Percentiles rank a stretch among this genome's conserved stretches.
phyloP scores from a whole-genome alignment of 2,113 vertebrate species.

The Poecile atricapillus region DNA sequence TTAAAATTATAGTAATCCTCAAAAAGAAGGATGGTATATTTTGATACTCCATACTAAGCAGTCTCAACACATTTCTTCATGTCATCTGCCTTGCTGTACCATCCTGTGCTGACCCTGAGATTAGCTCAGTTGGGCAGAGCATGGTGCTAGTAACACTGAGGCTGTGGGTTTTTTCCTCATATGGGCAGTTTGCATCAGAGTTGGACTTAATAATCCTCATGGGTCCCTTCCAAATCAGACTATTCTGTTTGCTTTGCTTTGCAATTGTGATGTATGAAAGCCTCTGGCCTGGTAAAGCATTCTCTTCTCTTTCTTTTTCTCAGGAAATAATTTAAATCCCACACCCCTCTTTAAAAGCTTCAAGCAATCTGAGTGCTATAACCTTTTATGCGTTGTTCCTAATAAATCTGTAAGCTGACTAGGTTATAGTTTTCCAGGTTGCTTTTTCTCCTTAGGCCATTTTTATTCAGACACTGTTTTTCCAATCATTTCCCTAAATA shows the following conservation, averaged over 20 bases:
- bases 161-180: not conserved
- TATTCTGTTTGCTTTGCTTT: not conserved
- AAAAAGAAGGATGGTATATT: not conserved
- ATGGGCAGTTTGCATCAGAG: not conserved
- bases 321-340: not conserved
- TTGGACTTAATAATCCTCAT: not conserved
- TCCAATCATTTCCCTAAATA: not conserved
- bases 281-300: not conserved
- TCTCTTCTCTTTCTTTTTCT: not conserved
- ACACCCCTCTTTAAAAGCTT: not conserved
- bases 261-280: not conserved
- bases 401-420: not conserved
- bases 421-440: not conserved
- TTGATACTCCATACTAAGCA: not conserved
- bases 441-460: not conserved
- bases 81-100: not conserved
- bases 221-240: not conserved
- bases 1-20: not conserved
- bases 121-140: not conserved
- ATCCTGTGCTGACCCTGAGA: not conserved
- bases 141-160: not conserved
- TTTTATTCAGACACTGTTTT: not conserved
- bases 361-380: not conserved
- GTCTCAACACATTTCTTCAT: not conserved
- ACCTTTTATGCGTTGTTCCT: not conserved